Base-by-base conservation (phyloP, 2,888 invertebrate genomes). In the Galerucella calmariensis region DNA sequence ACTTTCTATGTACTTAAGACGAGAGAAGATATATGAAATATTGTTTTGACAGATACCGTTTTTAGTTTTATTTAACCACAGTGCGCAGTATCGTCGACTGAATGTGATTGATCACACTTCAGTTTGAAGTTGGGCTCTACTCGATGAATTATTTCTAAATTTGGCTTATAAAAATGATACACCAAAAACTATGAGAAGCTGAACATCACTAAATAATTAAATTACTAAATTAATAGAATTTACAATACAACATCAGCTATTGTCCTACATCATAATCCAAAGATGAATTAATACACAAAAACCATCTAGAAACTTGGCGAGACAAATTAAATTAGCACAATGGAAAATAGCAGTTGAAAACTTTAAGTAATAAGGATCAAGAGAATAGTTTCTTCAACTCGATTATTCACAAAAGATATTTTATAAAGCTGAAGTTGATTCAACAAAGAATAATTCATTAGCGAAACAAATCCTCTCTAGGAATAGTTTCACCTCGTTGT, bases 11-110 rank as follows among this genome's bases (percentile, higher is more conserved):
- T 73, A 63, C 56, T 56, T 51, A 73, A 59, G 44, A 41, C 35
- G 35, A 68, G 51, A 69, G 35, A 69, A 24, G 11, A 61, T 48
- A 69, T 61, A 44, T 69, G 61, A 61, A 48, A 61, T 69, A 61
- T 61, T 48, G 48, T 69, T 16, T 59, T 16, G 16, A 44, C 44
- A n/a, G 16, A 14, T 24, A 48, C 66, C 16, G 51, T 46, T 51
- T 24, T 44, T 24, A 66, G 51, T 51, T 48, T 41, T 41, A 41
- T 41, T 41, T 9, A 41, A 41, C 35, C 35, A 41, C 6, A 20
- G 51, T 24, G 35, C 35, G 35, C 35, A 41, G 35, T 41, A 41
- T 66, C 41, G 20, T 51, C 16, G 16, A 46, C 48, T 44, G n/a
- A 66, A 66, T 51, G 0, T 66, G 66, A 66, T 66, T 46, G 66